Evolutionary conservation across 2,888 invertebrate genomes (phyloP).

Genomic region (Gasteruption jaculator): DNA sequence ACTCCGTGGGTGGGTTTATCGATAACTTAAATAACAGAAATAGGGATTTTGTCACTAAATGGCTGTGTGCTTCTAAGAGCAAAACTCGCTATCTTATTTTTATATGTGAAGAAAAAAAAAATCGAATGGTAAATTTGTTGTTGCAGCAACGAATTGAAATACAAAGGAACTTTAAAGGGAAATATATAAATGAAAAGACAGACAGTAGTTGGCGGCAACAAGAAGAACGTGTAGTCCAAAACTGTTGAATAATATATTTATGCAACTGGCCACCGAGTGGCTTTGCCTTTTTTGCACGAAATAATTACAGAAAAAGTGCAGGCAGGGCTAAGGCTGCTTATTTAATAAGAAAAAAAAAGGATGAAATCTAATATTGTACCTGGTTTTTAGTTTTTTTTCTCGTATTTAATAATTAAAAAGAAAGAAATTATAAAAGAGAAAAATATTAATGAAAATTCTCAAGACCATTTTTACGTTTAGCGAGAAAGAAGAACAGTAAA

Average conservation of each 20-base stretch:
- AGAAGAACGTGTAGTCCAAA: slow-evolving; percentile 25
- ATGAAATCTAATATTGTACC: no score
- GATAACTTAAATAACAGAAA: slow-evolving; percentile 26
- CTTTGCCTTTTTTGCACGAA: no score
- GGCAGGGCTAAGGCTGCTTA: slow-evolving; percentile 28
- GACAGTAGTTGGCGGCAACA: no score
- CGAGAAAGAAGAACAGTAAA: no score
- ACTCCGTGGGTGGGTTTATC: no score
- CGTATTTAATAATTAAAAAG: no score
- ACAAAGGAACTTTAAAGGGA: slow-evolving; percentile 23
- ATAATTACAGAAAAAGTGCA: no score
- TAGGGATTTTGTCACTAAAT: slow-evolving; percentile 36
- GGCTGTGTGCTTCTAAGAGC: slow-evolving; percentile 50
- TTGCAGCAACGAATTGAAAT: slow-evolving; percentile 40
- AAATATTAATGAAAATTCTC: slow-evolving; percentile 33
- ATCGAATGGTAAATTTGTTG: slow-evolving; percentile 43
- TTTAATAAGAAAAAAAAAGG: no score
- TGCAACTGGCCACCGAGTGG: slow-evolving; percentile 47
- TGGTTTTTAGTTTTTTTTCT: no score
- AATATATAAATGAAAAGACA: slow-evolving; percentile 16
- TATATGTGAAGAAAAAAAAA: slow-evolving; percentile 35
- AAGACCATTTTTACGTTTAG: slow-evolving; percentile 31
- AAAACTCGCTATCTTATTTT: slow-evolving; percentile 50
- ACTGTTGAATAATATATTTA: slow-evolving; percentile 47
- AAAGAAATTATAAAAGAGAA: no score